Evolutionary conservation across 1,140 invertebrate genomes (phyloP).

Genomic region (Aplysia californica): DNA sequence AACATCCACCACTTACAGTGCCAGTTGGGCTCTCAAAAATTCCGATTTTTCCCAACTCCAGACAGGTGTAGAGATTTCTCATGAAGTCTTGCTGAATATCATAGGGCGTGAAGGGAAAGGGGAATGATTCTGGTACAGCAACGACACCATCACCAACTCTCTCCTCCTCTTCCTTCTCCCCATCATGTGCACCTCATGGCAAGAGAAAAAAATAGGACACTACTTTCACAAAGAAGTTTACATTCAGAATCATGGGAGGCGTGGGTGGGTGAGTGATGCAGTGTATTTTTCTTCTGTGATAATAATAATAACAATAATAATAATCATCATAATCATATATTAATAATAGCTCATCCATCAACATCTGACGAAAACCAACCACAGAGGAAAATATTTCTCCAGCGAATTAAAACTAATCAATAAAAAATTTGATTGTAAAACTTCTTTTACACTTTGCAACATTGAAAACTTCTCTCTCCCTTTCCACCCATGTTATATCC

Average conservation of each 20-base stretch:
- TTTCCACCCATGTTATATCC: no score
- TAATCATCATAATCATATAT: no score
- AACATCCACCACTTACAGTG: no score
- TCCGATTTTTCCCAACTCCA: conserved; percentile 85
- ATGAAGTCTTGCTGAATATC: conserved; percentile 92
- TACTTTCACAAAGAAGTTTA: background rate
- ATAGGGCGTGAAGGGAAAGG: conserved; percentile 91
- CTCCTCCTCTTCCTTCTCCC: background rate
- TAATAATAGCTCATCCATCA: no score
- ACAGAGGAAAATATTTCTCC: no score
- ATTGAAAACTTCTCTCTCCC: no score
- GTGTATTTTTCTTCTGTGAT: background rate
- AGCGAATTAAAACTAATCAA: no score
- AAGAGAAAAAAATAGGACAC: background rate
- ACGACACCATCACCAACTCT: no score
- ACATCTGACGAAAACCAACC: no score
- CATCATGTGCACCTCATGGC: background rate
- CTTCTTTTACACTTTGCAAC: no score
- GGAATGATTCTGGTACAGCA: conserved; percentile 73
- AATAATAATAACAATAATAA: background rate
- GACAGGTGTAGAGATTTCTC: conserved; percentile 81
- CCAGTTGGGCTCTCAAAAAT: conserved; percentile 99
- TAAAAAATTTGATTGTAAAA: no score
- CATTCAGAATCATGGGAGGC: background rate
- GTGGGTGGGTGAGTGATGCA: background rate